Evolutionary conservation across 2,797 vertebrate species (phyloP).

Genomic region (Gymnodraco acuticeps): DNA sequence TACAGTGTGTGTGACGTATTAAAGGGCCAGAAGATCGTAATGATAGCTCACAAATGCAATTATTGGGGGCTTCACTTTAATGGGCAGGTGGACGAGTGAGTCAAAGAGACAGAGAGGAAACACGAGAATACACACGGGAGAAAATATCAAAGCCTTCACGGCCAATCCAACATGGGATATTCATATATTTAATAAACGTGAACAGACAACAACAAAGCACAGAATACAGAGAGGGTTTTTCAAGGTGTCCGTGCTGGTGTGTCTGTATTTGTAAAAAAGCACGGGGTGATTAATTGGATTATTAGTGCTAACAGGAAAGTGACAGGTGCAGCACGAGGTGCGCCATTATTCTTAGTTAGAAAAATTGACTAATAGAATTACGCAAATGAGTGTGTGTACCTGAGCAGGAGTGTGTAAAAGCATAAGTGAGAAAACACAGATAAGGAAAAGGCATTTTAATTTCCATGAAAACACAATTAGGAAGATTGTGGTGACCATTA

Average conservation of each 20-base stretch:
- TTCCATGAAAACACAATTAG: not conserved
- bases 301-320: slow-evolving; percentile 16
- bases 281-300: slow-evolving; percentile 30
- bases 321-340: slow-evolving; percentile 13
- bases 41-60: slow-evolving; percentile 45
- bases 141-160: slow-evolving; percentile 42
- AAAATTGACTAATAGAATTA: slow-evolving; percentile 41
- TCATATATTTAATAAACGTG: no score
- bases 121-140: not conserved
- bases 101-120: slow-evolving; percentile 22
- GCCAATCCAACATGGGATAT: slow-evolving; percentile 6
- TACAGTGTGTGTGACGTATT: slow-evolving; percentile 13
- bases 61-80: slow-evolving; percentile 36
- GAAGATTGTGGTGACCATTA: no score
- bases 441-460: not conserved
- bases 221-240: not conserved
- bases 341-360: slow-evolving; percentile 38
- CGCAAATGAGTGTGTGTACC: not conserved
- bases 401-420: not conserved
- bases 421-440: not conserved
- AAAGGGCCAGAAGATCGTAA: slow-evolving; percentile 31
- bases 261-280: slow-evolving; percentile 1
- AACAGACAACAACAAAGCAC: not conserved
- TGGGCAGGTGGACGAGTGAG: slow-evolving; percentile 34
- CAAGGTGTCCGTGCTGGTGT: no score